Evolutionary conservation across 2,113 vertebrate species (phyloP).

Genomic region (Pandion haliaetus): DNA sequence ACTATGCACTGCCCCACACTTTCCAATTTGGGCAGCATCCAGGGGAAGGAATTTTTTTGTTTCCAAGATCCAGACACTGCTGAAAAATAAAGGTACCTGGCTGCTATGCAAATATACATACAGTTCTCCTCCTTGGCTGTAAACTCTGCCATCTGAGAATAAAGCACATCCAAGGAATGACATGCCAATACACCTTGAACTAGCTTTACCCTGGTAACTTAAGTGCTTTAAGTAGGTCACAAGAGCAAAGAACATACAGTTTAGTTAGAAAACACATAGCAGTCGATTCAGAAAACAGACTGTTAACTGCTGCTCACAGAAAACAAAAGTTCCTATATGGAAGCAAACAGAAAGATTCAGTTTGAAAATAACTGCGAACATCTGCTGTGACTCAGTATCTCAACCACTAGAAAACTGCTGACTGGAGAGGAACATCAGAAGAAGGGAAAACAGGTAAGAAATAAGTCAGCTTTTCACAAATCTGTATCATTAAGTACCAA

Average conservation of each 20-base stretch:
- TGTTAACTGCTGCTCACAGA: not conserved
- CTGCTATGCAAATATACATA: not conserved
- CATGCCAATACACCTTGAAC: fast-evolving
- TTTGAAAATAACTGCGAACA: not conserved
- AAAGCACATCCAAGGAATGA: not conserved
- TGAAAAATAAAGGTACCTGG: not conserved
- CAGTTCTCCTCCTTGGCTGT: not conserved
- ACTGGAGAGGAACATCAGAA: not conserved
- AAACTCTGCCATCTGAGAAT: not conserved
- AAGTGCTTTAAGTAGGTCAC: not conserved
- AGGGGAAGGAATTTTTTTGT: not conserved
- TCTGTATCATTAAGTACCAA: not conserved
- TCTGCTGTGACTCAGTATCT: not conserved
- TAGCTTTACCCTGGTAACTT: not conserved
- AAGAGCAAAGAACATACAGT: not conserved
- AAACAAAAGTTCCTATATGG: not conserved
- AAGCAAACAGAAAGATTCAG: not conserved
- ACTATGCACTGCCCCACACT: not conserved
- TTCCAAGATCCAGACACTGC: not conserved
- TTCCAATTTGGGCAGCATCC: not conserved
- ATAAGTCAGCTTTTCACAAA: not conserved
- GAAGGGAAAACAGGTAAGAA: not conserved
- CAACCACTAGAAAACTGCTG: not conserved
- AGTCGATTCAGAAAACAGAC: not conserved
- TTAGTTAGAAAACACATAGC: not conserved